Evolutionary conservation across 2,888 invertebrate genomes (phyloP).

Genomic region (Pyrrhosoma nymphula): DNA sequence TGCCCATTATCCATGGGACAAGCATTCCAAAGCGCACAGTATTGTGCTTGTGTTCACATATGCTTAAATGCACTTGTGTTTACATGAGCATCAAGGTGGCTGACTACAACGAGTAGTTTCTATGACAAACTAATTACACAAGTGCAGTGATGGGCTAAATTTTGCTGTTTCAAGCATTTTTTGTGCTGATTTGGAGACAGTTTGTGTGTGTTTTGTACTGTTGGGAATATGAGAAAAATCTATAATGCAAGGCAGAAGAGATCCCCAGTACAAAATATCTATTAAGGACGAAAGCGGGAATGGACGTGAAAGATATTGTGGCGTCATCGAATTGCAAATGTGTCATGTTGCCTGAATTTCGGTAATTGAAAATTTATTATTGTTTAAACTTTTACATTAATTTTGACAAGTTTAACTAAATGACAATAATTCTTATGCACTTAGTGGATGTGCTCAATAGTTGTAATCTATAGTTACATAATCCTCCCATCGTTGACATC

Average conservation of each 20-base stretch:
- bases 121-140: slow-evolving; percentile 35
- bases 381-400: slow-evolving; percentile 57
- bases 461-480: slow-evolving; percentile 37
- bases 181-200: slow-evolving; percentile 45
- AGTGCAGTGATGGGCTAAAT: slow-evolving; percentile 61
- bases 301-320: slow-evolving; percentile 38
- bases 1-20: slow-evolving; percentile 55
- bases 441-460: slow-evolving; percentile 65
- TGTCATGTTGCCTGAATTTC: slow-evolving; percentile 56
- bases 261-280: slow-evolving; percentile 22
- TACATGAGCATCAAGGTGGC: slow-evolving; percentile 32
- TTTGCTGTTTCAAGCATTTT: slow-evolving; percentile 46
- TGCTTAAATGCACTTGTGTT: slow-evolving; percentile 34
- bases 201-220: slow-evolving; percentile 58
- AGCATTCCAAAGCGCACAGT: slow-evolving; percentile 64
- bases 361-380: slow-evolving; percentile 63
- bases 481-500: neutral
- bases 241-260: neutral
- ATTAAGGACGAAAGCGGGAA: slow-evolving; percentile 10
- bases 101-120: neutral
- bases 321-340: slow-evolving; percentile 48
- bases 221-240: slow-evolving; percentile 39
- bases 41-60: slow-evolving; percentile 43
- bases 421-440: slow-evolving; percentile 63
- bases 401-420: slow-evolving; percentile 60